Evolutionary conservation across 2,113 vertebrate genomes (phyloP).

Genomic region (Sprattus sprattus): DNA sequence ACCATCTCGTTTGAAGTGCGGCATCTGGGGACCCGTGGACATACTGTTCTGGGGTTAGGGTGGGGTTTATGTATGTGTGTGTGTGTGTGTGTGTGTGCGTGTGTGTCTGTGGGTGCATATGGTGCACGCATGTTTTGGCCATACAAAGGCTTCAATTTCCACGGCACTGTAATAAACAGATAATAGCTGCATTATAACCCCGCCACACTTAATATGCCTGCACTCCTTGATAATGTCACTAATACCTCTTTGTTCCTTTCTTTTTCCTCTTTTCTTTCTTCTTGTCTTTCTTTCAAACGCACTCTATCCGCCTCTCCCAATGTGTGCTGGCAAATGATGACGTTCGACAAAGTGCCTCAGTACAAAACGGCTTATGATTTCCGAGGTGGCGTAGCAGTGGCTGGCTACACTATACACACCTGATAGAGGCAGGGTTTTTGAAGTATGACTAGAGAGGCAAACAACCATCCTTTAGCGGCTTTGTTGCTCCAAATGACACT

Average conservation of each 20-base stretch:
- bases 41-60: conserved; percentile 32
- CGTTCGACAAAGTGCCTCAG: background rate
- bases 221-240: background rate
- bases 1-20: conserved; percentile 67
- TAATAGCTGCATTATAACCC: background rate
- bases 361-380: background rate
- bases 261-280: background rate
- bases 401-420: conserved; percentile 33
- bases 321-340: background rate
- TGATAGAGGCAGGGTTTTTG: conserved; percentile 45
- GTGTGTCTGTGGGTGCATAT: background rate
- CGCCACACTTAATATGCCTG: background rate
- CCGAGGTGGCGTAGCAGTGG: conserved; percentile 46
- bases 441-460: conserved; percentile 67
- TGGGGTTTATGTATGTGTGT: conserved; percentile 46
- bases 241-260: background rate
- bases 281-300: background rate
- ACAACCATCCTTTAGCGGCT: conserved; percentile 69
- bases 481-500: conserved; percentile 76
- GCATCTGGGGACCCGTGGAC: conserved; percentile 54
- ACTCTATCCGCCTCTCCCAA: background rate
- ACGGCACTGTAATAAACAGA: background rate
- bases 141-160: background rate
- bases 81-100: conserved; percentile 22
- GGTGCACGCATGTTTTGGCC: background rate